Evolutionary conservation across 1,140 invertebrate genomes (phyloP).

Genomic region (Pararge aegeria): DNA sequence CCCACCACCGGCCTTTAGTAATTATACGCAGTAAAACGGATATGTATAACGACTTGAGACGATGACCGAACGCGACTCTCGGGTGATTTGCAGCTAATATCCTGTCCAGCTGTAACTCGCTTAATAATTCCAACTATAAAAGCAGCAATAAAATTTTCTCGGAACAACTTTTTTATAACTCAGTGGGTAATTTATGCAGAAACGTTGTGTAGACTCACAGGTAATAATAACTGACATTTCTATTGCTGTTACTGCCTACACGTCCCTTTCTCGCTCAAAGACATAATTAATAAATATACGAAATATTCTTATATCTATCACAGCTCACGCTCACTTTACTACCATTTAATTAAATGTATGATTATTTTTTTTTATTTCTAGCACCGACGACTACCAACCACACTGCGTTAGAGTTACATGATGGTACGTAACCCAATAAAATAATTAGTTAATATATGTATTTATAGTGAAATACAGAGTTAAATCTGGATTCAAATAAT

Average conservation of each 20-base stretch:
- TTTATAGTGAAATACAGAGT: too few species aligned
- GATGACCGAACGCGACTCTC: constrained; percentile 49
- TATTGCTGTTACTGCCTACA: not conserved
- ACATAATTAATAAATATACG: too few species aligned
- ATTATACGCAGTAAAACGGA: constrained; percentile 68
- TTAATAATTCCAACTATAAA: constrained; percentile 56
- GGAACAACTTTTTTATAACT: constrained; percentile 24
- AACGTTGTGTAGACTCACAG: not conserved
- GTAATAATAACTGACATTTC: not conserved
- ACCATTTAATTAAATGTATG: too few species aligned
- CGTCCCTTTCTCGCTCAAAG: not conserved
- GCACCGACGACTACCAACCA: constrained; percentile 66
- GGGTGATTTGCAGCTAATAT: constrained; percentile 59
- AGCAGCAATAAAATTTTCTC: constrained; percentile 51
- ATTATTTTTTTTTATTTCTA: constrained; percentile 47
- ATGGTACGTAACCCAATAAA: constrained; percentile 40
- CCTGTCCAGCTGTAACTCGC: constrained; percentile 52
- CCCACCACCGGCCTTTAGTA: constrained; percentile 48
- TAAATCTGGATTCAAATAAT: too few species aligned
- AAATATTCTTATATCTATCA: too few species aligned
- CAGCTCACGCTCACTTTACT: too few species aligned
- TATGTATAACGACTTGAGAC: constrained; percentile 62
- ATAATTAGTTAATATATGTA: not conserved
- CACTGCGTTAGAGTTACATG: constrained; percentile 62
- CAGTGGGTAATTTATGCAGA: not conserved